phyloP scores from a whole-genome alignment of 2,113 vertebrate genomes.

The Cyanoliseus patagonus region DNA sequence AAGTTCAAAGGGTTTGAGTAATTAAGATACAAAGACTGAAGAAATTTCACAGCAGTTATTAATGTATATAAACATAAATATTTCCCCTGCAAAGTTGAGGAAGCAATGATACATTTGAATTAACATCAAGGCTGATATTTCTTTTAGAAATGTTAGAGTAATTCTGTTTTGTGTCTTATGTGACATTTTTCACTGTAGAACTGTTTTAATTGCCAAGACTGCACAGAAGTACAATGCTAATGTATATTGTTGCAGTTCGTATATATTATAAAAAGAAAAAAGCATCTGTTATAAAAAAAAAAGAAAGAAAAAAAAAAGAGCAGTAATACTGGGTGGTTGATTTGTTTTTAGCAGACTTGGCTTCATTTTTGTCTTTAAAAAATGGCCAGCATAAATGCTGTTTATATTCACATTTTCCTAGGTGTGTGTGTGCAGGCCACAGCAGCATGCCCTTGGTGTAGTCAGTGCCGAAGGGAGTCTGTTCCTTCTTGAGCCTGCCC shows the following conservation, averaged over 20 bases:
- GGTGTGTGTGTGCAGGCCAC: conserved; percentile 89
- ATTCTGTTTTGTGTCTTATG: conserved; percentile 81
- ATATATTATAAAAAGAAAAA: conserved; percentile 67
- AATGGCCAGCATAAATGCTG: conserved; percentile 91
- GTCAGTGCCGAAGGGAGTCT: conserved; percentile 90
- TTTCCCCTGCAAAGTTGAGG: conserved; percentile 85
- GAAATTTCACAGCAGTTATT: conserved; percentile 83
- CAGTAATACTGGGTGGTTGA: conserved; percentile 81
- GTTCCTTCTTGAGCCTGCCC: conserved; percentile 90
- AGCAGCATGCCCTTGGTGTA: conserved; percentile 89
- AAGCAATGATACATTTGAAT: conserved; percentile 84
- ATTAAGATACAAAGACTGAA: conserved; percentile 86
- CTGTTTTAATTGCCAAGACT: conserved; percentile 85
- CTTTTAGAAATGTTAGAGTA: conserved; percentile 85
- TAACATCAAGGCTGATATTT: conserved; percentile 83
- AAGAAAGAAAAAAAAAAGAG: conserved; percentile 26
- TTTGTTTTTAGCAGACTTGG: conserved; percentile 84
- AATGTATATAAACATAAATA: conserved; percentile 89
- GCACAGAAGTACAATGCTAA: conserved; percentile 81
- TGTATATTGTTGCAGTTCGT: conserved; percentile 81
- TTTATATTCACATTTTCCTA: conserved; percentile 93
- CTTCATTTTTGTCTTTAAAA: conserved; percentile 82
- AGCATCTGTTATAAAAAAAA: conserved; percentile 72
- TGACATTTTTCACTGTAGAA: conserved; percentile 83
- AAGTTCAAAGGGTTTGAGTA: conserved; percentile 84